Percentiles rank a stretch among this genome's conserved stretches.
Conservation (phyloP, 2,113 vertebrate genomes). For the Arizona elegans region DNA sequence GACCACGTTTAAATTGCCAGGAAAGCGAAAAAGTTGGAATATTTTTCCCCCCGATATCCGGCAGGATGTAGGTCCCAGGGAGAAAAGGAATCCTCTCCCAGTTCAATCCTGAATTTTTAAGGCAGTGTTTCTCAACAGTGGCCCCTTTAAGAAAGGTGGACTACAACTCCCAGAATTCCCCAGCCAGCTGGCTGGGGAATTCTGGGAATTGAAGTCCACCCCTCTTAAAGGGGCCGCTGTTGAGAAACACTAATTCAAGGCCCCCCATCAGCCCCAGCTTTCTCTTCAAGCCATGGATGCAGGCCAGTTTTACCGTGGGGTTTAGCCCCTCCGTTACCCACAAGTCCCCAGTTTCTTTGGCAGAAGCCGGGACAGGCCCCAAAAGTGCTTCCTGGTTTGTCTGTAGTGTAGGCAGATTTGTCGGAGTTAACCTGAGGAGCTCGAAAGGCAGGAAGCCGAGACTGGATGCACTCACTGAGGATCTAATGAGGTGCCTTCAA, state of each 20-base stretch:
- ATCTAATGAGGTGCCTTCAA: background rate
- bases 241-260: background rate
- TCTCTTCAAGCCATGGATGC: background rate
- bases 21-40: background rate
- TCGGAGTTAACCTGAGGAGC: background rate
- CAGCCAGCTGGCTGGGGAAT: background rate
- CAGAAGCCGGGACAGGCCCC: background rate
- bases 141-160: background rate
- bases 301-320: background rate
- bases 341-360: background rate
- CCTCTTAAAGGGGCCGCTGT: background rate
- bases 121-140: background rate
- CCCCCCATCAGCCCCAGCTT: background rate
- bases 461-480: background rate
- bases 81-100: background rate
- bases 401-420: background rate
- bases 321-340: background rate
- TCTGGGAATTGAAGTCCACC: background rate
- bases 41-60: background rate
- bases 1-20: background rate
- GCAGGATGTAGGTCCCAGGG: background rate
- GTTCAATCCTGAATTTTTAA: background rate
- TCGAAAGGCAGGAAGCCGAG: background rate
- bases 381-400: background rate
- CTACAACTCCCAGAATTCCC: background rate